Conservation (phyloP, 1,140 invertebrate species). For the Sinonovacula constricta region DNA sequence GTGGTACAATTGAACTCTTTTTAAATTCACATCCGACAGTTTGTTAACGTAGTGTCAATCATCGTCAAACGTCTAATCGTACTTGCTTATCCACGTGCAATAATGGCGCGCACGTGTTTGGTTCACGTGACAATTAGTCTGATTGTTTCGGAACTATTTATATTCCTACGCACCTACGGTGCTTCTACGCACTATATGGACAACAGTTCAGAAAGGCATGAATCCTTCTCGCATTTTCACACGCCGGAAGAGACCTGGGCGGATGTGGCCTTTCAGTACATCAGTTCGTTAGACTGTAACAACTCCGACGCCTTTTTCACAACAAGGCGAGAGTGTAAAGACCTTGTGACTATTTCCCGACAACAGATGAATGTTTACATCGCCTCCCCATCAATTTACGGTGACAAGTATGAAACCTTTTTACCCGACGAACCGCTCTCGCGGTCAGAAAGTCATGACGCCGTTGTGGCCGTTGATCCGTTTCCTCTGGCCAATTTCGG, state of each 20-base stretch:
- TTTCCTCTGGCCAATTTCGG: conserved; percentile 80
- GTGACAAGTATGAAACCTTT: conserved; percentile 69
- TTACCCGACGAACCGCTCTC: conserved; percentile 78
- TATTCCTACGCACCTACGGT: background rate
- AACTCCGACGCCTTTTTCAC: conserved; percentile 68
- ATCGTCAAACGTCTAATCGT: no score
- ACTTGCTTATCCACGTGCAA: no score
- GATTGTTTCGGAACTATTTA: conserved; percentile 1
- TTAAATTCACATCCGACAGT: no score
- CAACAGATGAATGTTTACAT: conserved; percentile 67
- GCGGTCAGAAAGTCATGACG: conserved; percentile 76
- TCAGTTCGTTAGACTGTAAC: conserved; percentile 62
- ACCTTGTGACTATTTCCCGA: conserved; percentile 53
- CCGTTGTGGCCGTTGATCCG: conserved; percentile 80
- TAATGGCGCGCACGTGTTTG: no score
- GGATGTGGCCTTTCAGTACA: conserved; percentile 61
- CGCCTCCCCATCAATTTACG: conserved; percentile 59
- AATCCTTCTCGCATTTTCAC: conserved; percentile 7
- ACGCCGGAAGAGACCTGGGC: conserved; percentile 61
- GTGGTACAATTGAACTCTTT: no score
- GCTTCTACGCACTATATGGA: conserved; percentile 48
- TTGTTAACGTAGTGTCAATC: no score
- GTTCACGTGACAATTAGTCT: conserved; percentile 15
- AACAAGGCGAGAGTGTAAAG: conserved; percentile 58
- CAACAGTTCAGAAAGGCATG: conserved; percentile 40